Percentiles rank a stretch among this genome's conserved stretches.
phyloP scores from a whole-genome alignment of 2,113 vertebrate genomes.

The Eurypyga helias region DNA sequence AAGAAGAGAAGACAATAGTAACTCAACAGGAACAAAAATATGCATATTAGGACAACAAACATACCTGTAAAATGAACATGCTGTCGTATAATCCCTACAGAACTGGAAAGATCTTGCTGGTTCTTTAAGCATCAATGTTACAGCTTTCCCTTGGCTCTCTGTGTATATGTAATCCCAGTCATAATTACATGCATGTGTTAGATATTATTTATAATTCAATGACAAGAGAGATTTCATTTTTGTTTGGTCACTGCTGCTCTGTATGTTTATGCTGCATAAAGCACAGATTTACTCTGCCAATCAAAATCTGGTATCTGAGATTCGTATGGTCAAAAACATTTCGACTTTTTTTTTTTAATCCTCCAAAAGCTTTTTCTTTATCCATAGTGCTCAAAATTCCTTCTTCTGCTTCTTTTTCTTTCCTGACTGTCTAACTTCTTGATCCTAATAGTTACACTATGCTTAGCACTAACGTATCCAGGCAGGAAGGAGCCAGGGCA shows the following conservation, averaged over 20 bases:
- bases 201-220: constrained; percentile 15
- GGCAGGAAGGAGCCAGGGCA: neutral
- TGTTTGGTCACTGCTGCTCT: constrained; percentile 5
- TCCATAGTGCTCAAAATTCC: neutral
- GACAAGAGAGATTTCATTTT: constrained; percentile 4
- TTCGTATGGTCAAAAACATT: neutral
- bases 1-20: neutral
- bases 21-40: neutral
- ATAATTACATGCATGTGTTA: constrained; percentile 16
- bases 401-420: neutral
- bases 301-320: neutral
- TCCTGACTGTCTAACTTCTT: neutral
- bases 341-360: neutral
- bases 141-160: neutral
- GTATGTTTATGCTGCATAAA: neutral
- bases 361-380: neutral
- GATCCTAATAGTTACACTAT: neutral
- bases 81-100: neutral
- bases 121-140: neutral
- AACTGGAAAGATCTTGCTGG: neutral
- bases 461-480: neutral
- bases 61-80: neutral
- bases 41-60: neutral
- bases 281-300: neutral
- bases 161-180: neutral